A percentile compares a stretch with the other conserved stretches of the same genome.
Evolutionary conservation across 2,113 vertebrate species (phyloP).

Genomic region (Kryptolebias marmoratus): DNA sequence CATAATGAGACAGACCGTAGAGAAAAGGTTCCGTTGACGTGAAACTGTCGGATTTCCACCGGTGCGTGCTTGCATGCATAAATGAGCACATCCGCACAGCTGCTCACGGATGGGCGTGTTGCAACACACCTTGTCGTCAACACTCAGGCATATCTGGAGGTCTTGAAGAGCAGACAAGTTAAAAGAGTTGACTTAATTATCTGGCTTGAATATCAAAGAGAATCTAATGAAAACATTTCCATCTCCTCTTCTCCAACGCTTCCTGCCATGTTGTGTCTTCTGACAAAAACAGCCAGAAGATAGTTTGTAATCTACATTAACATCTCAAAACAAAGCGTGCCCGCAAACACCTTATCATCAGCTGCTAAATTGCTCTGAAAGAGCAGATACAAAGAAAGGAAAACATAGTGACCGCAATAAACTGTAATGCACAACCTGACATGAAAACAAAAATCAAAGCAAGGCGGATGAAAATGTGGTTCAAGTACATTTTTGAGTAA

Average conservation of each 20-base stretch:
- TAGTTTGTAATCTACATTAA: constrained; percentile 50
- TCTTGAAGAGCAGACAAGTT: constrained; percentile 82
- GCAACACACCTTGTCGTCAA: constrained; percentile 88
- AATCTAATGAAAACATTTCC: constrained; percentile 60
- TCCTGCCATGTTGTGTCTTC: constrained; percentile 44
- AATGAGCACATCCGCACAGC: constrained; percentile 62
- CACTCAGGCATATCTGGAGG: constrained; percentile 87
- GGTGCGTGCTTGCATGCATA: constrained; percentile 22
- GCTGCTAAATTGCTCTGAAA: constrained; percentile 47
- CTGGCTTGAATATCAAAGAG: constrained; percentile 67
- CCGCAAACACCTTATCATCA: constrained; percentile 40
- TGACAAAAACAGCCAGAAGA: constrained; percentile 8
- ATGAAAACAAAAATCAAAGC: constrained; percentile 40
- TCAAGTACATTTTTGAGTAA: not conserved
- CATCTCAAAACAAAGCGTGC: constrained; percentile 37
- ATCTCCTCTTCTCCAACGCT: constrained; percentile 25
- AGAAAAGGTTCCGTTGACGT: constrained; percentile 51
- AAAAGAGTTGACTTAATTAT: constrained; percentile 75
- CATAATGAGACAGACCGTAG: constrained; percentile 38
- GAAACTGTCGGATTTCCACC: constrained; percentile 52
- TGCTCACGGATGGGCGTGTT: constrained; percentile 69
- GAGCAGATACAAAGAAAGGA: constrained; percentile 13
- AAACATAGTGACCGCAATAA: constrained; percentile 36
- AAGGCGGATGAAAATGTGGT: constrained; percentile 14
- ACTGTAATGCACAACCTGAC: constrained; percentile 16